phyloP scores from a whole-genome alignment of 2,797 vertebrate species.

The Eospalax fontanierii region DNA sequence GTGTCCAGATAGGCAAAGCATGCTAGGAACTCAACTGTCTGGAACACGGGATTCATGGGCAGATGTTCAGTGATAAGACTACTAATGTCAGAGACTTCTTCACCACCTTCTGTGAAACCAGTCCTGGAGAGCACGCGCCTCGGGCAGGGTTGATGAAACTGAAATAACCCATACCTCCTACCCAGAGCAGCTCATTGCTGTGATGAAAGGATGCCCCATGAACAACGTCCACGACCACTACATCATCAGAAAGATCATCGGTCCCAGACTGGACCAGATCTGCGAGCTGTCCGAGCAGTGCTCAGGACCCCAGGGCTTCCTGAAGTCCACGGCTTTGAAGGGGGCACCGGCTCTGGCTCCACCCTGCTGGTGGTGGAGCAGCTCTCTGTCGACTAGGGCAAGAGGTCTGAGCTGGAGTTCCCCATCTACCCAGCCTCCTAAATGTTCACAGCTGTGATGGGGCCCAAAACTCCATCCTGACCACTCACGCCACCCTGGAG shows the following conservation, averaged over 20 bases:
- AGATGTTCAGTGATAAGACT: background rate
- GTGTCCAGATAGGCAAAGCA: background rate
- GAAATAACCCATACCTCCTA: constrained; percentile 83
- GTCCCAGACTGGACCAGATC: constrained; percentile 84
- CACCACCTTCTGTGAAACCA: background rate
- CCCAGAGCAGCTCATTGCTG: constrained; percentile 87
- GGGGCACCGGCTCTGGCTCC: background rate
- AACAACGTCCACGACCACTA: constrained; percentile 89
- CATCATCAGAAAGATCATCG: constrained; percentile 90
- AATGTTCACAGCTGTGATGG: background rate
- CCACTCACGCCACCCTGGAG: constrained; percentile 88
- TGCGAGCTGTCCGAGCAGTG: no score
- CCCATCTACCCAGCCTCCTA: background rate
- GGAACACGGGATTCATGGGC: background rate
- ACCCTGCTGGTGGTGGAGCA: background rate
- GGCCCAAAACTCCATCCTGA: constrained; percentile 88
- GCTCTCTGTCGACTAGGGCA: background rate
- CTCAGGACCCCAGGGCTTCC: background rate
- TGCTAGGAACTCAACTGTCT: background rate
- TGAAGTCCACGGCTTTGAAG: no score
- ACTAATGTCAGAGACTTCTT: background rate
- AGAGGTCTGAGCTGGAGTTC: background rate
- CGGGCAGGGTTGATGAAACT: constrained; percentile 83
- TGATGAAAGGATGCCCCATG: constrained; percentile 89
- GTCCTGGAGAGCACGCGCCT: background rate